Percentiles rank a stretch among this genome's conserved stretches.
phyloP scores from a whole-genome alignment of 1,140 invertebrate species.

The Metopolophium dirhodum region DNA sequence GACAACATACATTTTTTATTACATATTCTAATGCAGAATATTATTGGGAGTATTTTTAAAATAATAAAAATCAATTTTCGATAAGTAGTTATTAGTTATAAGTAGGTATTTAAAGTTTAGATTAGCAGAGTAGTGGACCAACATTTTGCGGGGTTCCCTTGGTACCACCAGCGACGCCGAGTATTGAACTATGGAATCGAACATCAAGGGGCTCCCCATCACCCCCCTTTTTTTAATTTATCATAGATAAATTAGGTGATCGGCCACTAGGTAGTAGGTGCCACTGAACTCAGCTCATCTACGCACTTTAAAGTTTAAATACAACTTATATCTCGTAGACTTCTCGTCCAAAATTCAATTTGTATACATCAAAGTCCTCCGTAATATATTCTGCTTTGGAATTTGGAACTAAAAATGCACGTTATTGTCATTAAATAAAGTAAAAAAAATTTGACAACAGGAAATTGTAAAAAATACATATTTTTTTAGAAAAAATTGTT shows the following conservation, averaged over 20 bases:
- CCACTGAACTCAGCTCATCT: not conserved
- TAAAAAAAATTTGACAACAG: not conserved
- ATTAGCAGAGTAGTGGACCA: not conserved
- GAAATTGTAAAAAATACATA: no score
- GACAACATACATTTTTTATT: no score
- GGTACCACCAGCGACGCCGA: no score
- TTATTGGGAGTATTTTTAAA: no score
- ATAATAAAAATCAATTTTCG: no score
- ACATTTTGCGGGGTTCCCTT: not conserved
- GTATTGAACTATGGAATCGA: no score
- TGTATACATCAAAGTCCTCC: not conserved
- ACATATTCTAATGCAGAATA: no score
- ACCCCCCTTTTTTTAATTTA: no score
- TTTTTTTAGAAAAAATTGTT: no score
- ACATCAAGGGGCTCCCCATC: no score
- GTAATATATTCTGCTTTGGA: not conserved
- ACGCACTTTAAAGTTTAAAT: not conserved
- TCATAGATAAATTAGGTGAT: no score
- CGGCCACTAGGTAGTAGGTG: no score
- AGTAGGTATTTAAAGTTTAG: not conserved
- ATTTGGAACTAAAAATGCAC: not conserved
- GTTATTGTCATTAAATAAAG: not conserved
- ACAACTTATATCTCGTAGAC: not conserved
- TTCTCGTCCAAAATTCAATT: not conserved
- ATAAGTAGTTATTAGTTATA: not conserved